These are phyloP conservation scores for Cyprinodon variegatus DNA, from an alignment of 2,113 vertebrate species.

Conservation along the genomic window DNA sequence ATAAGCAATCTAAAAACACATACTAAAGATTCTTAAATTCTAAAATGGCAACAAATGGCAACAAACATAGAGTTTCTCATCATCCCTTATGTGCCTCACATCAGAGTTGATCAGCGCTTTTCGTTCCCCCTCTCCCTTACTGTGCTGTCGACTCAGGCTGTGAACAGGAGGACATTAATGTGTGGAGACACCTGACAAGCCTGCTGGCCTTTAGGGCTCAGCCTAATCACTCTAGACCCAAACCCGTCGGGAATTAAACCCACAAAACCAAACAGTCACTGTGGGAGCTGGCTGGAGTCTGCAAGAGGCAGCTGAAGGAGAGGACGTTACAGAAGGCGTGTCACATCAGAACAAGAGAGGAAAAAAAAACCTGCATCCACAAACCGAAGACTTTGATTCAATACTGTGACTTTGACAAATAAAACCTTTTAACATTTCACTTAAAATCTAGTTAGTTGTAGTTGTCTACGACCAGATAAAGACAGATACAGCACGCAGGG, in stretches of 20 bases:
- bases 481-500: conserved; percentile 9
- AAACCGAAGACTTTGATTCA: not conserved
- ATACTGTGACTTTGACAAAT: not conserved
- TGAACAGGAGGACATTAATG: conserved; percentile 71
- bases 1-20: no score
- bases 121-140: conserved; percentile 40
- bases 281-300: conserved; percentile 73
- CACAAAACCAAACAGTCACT: conserved; percentile 79
- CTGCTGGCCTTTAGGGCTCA: conserved; percentile 69
- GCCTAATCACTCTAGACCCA: conserved; percentile 76
- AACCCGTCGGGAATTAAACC: conserved; percentile 73
- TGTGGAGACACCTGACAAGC: conserved; percentile 77
- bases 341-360: not conserved
- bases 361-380: not conserved
- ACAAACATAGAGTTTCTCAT: not conserved
- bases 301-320: conserved; percentile 40
- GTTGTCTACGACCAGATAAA: conserved; percentile 7
- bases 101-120: conserved; percentile 18
- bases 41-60: no score
- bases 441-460: conserved; percentile 15
- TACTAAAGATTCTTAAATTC: no score
- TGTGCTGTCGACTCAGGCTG: conserved; percentile 70
- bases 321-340: not conserved
- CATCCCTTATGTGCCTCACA: conserved; percentile 18
- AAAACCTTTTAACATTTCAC: not conserved